Conservation (phyloP, 2,797 vertebrate genomes). For the Pseudochaenichthys georgianus region DNA sequence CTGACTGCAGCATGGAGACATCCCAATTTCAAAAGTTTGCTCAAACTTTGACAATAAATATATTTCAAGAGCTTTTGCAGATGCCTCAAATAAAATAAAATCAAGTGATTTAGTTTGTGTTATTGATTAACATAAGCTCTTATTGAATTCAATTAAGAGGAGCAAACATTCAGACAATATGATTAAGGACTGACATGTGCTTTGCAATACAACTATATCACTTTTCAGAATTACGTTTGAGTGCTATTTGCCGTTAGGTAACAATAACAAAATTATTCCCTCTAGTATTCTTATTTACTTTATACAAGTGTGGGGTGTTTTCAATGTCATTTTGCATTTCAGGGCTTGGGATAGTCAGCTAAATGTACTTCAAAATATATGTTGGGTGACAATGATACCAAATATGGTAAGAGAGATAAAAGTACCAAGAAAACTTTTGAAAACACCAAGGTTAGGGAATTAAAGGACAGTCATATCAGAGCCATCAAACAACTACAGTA, state of each 20-base stretch:
- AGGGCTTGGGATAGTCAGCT: neutral
- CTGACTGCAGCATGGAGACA: conserved; percentile 14
- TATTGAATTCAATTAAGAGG: conserved; percentile 37
- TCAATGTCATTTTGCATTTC: neutral
- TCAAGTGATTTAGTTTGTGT: too few species aligned
- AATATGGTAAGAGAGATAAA: neutral
- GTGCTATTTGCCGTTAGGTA: conserved; percentile 27
- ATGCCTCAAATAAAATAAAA: conserved; percentile 18
- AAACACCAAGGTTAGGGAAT: neutral
- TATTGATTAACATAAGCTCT: conserved; percentile 21
- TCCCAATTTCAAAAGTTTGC: conserved; percentile 18
- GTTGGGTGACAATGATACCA: too few species aligned
- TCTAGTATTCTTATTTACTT: conserved; percentile 26
- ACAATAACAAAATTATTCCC: neutral
- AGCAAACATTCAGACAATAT: conserved; percentile 28
- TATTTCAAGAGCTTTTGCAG: neutral
- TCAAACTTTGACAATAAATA: neutral
- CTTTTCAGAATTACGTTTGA: conserved; percentile 38
- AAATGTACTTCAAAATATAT: neutral
- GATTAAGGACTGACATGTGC: conserved; percentile 58
- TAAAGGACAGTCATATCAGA: conserved; percentile 21
- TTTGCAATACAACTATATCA: conserved; percentile 46
- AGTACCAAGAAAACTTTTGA: neutral
- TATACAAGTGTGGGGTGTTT: neutral
- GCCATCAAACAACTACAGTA: conserved; percentile 33